A percentile compares a stretch with the other conserved stretches of the same genome.
These are phyloP conservation scores for Liopterus haemorrhoidalis DNA, from an alignment of 2,888 invertebrate species.

Conservation along the genomic window DNA sequence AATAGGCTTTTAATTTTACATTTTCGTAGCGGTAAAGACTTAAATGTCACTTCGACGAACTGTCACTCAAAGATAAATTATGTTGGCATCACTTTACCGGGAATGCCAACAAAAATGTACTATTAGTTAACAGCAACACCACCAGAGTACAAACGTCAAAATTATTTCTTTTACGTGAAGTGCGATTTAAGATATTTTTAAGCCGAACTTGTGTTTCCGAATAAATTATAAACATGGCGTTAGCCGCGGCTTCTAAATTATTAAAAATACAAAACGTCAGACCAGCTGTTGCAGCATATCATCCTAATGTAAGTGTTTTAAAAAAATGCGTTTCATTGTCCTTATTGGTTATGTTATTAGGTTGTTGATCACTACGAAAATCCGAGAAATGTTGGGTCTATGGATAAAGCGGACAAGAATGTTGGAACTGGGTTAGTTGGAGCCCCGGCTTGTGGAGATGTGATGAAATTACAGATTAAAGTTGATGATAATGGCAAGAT, in stretches of 20 bases:
- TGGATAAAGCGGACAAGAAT: constrained; percentile 86
- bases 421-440: constrained; percentile 98
- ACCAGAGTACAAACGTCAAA: no score
- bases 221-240: constrained; percentile 39
- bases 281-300: constrained; percentile 53
- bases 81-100: no score
- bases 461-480: constrained; percentile 97
- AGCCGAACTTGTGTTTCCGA: no score
- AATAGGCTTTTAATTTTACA: no score
- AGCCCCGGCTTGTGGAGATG: constrained; percentile 99
- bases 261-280: constrained; percentile 35
- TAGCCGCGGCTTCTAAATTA: constrained; percentile 38
- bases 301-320: constrained; percentile 63
- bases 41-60: no score
- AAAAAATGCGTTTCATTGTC: constrained; percentile 4
- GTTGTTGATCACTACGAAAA: constrained; percentile 99
- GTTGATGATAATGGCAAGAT: constrained; percentile 96
- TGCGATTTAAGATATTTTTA: no score
- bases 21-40: no score
- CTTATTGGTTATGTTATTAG: constrained; percentile 46
- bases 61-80: no score
- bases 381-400: constrained; percentile 94
- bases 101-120: no score
- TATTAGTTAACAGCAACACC: no score
- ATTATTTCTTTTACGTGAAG: no score